Percentiles rank a stretch among this genome's conserved stretches.
Evolutionary conservation across 2,797 vertebrate species (phyloP).

Genomic region (Coregonus sp.): DNA sequence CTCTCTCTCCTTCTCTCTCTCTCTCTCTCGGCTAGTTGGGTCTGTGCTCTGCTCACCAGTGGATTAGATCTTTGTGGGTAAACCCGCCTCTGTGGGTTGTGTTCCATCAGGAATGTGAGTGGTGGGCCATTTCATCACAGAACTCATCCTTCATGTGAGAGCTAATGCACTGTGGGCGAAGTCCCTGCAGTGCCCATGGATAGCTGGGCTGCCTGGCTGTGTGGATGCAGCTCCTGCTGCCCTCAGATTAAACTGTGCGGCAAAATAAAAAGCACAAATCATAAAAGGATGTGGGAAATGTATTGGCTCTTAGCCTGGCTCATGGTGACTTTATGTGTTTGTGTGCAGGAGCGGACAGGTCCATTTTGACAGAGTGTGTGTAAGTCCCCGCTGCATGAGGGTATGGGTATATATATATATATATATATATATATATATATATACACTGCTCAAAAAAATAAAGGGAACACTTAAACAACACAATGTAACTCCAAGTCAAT

Average conservation of each 20-base stretch:
- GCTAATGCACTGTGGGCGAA: slow-evolving; percentile 61
- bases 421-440: too few species aligned
- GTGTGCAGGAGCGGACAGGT: slow-evolving; percentile 57
- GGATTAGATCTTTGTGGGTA: slow-evolving; percentile 65
- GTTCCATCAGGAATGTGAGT: slow-evolving; percentile 64
- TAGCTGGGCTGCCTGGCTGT: slow-evolving; percentile 36
- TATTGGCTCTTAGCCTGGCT: slow-evolving; percentile 49
- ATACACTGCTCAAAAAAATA: too few species aligned
- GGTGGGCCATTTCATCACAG: slow-evolving; percentile 66
- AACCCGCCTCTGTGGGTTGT: slow-evolving; percentile 46
- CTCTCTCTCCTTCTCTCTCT: not conserved
- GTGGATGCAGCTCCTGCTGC: slow-evolving; percentile 62
- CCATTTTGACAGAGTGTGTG: slow-evolving; percentile 52
- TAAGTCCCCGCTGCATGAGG: slow-evolving; percentile 33
- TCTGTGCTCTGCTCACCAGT: slow-evolving; percentile 39
- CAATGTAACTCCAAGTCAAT: too few species aligned
- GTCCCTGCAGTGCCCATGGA: slow-evolving; percentile 49
- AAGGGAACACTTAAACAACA: too few species aligned
- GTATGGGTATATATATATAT: not conserved
- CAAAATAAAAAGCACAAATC: slow-evolving; percentile 59
- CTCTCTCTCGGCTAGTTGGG: slow-evolving; percentile 4
- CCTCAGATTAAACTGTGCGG: slow-evolving; percentile 65
- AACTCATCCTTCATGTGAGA: slow-evolving; percentile 67
- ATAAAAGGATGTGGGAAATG: slow-evolving; percentile 56
- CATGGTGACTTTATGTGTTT: slow-evolving; percentile 58